Evolutionary conservation across 2,797 vertebrate species (phyloP), one percentile per base, ranked within the genome.

Genomic region (Nothura maculosa): DNA sequence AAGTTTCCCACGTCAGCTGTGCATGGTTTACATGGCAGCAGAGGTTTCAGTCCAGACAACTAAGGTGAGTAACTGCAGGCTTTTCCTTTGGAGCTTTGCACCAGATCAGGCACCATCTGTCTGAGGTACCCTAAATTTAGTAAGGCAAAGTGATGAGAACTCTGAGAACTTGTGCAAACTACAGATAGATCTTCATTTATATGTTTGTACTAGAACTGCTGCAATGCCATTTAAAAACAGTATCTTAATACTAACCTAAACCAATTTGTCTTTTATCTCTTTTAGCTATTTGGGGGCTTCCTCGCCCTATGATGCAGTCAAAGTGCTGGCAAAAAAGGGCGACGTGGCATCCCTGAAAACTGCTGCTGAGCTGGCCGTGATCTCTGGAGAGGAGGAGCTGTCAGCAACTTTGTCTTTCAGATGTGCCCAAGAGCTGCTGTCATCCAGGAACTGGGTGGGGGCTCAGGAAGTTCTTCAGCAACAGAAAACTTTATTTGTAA

Each of bases 241-340:
- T 25, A 20, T 55, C 50, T 76, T 57, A 50, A 5, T 45, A 38
- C 12, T n/a, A 20, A 72, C 60, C 13, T 55, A 25, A 47, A 16
- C 52, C 5, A 4, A 61, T 63, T 64, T 87, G 18, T n/a, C 61
- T 78, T 68, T 87, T 73, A 10, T 95, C 25, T 81, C 72, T 97
- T 50, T 9, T 91, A 99, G 99, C 96, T 98, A 99, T 86, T 96
- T 99, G 50, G 99, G 99, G 3, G 97, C 98, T 4, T 97, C 98
- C 4, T 98, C 98, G 25, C 96, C 98, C 63, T 99, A 99, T 8
- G 99, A 99, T 47, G 99, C 99, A 0, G 99, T 98, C 67, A 99
- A 99, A 95, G 99, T 99, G 43, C 90, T 99, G 80, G 97, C 99
- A 81, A 99, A 98, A 97, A 99, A 99, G 95, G 99, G 98, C 3